Evolutionary conservation across 2,113 vertebrate species (phyloP), one percentile per base, ranked within the genome.

Genomic region (Macroglossus sobrinus): DNA sequence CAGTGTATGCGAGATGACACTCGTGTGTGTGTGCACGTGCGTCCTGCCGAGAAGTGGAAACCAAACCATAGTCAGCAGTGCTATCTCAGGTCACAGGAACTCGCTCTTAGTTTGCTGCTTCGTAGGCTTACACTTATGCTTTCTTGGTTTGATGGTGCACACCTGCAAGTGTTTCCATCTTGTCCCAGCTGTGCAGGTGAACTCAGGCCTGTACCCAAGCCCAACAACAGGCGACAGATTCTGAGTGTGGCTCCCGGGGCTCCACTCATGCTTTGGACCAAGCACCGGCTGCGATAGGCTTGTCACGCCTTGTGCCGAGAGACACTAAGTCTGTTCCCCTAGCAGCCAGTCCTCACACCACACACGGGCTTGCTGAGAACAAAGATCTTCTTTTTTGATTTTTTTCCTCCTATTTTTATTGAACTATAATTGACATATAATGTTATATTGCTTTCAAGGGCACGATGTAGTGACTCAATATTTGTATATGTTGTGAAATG

Each of bases 1-100:
- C 38, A 8, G 57, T 1, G 2, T 7, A 0, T 24, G 6, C 4
- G 12, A 28, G 76, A 19, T 2, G 63, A 28, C 0, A 0, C 7
- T 22, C 2, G 26, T 6, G 30, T 2, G 8, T 15, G 24, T 33
- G 30, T 8, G 16, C 8, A 0, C 2, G 28, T 38, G 12, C 4
- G 1, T 40, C 2, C 10, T 14, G 57, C 38, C 40, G n/a, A 4
- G 38, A 30, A 40, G 47, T 13, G 18, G 1, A 33, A 76, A 26
- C 14, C 0, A 1, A 89, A 43, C 3, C 26, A 30, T 66, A 12
- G 26, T 33, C 33, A 45, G 30, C 11, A 21, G 64, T 1, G 21
- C 30, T 78, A 78, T 55, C 43, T 40, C 40, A 57, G 21, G 30
- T n/a, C 71, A 3, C 3, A 7, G 63, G 79, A 21, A 21, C 8